phyloP scores from a whole-genome alignment of 2,888 invertebrate species.

The Philonicus albiceps region DNA sequence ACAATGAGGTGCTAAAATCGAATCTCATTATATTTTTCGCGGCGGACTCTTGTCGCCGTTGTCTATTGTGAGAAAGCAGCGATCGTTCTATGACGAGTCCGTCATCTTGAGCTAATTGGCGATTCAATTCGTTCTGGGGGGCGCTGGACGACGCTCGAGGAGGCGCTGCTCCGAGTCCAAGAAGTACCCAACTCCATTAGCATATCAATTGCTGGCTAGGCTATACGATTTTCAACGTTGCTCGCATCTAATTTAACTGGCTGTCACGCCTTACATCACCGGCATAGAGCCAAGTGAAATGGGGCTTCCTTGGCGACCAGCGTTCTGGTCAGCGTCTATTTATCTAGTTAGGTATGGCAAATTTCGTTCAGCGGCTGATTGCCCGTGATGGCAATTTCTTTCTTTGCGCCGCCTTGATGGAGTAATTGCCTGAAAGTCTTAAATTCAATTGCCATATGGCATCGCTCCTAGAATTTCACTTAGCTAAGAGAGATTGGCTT shows the following conservation, averaged over 20 bases:
- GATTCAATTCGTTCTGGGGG: conserved; percentile 13
- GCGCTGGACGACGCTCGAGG: neutral
- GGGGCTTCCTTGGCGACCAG: neutral
- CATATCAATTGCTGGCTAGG: neutral
- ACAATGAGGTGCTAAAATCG: neutral
- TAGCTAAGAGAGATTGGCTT: neutral
- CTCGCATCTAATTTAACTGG: neutral
- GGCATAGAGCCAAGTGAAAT: neutral
- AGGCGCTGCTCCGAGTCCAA: neutral
- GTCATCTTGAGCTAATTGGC: conserved; percentile 12
- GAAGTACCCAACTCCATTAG: neutral
- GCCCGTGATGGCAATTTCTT: neutral
- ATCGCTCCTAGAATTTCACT: neutral
- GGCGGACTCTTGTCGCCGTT: neutral
- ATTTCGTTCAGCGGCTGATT: neutral
- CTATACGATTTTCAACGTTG: no score
- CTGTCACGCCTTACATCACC: neutral
- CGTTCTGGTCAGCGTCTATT: neutral
- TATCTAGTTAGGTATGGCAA: conserved; percentile 9
- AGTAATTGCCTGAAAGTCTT: neutral
- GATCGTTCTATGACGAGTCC: neutral
- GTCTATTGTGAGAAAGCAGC: neutral
- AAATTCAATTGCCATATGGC: neutral
- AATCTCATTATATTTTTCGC: conserved; percentile 12
- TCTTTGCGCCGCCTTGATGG: neutral